These are phyloP conservation scores for Phalanger gymnotis DNA, from an alignment of 2,797 vertebrate species.

Conservation along the genomic window DNA sequence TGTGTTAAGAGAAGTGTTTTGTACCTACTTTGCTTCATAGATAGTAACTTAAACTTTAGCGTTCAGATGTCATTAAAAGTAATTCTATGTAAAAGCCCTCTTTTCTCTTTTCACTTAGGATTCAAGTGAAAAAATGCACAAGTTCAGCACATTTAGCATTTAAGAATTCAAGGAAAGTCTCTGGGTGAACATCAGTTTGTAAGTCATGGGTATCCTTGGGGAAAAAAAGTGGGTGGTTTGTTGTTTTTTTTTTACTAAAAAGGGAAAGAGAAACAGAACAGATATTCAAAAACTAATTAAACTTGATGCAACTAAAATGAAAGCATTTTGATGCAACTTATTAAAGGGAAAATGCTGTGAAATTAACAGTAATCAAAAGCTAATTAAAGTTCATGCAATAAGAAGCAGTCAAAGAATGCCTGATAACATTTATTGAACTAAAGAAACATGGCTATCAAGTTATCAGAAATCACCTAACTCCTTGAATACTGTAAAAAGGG, in stretches of 20 bases:
- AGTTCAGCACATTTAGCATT: background rate
- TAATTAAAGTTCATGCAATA: constrained; percentile 88
- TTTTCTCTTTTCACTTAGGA: background rate
- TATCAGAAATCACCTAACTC: constrained; percentile 83
- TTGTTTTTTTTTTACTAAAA: constrained; percentile 75
- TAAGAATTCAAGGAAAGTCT: constrained; percentile 28
- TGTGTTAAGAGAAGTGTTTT: constrained; percentile 38
- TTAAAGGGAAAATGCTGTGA: constrained; percentile 87
- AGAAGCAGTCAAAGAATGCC: constrained; percentile 84
- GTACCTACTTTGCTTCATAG: background rate
- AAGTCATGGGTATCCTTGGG: constrained; percentile 69
- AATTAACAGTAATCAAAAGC: constrained; percentile 89
- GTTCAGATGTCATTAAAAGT: constrained; percentile 21
- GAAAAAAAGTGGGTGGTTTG: constrained; percentile 70
- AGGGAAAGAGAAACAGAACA: constrained; percentile 80
- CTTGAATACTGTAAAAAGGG: constrained; percentile 80
- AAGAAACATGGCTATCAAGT: constrained; percentile 85
- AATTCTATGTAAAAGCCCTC: constrained; percentile 23
- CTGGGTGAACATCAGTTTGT: constrained; percentile 44
- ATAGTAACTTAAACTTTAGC: constrained; percentile 8
- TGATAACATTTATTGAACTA: constrained; percentile 87
- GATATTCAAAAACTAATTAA: constrained; percentile 87
- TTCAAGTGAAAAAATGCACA: constrained; percentile 19
- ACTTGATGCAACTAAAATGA: constrained; percentile 84
- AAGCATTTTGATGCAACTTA: constrained; percentile 85